Evolutionary conservation across 2,797 vertebrate species (phyloP).

Genomic region (Sciurus vulgaris): DNA sequence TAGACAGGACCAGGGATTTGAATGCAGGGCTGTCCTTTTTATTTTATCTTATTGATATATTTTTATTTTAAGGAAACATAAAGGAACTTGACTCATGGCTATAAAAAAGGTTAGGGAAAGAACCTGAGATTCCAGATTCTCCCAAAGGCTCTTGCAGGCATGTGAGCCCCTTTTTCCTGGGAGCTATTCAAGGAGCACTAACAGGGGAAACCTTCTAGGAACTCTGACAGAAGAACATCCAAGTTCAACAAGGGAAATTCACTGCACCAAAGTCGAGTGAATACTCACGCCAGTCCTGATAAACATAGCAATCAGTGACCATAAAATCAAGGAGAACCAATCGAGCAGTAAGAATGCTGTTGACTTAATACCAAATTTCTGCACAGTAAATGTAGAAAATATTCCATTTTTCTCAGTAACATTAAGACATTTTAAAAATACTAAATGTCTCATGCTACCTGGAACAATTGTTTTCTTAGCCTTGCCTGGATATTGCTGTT

Average conservation of each 20-base stretch:
- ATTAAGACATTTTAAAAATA: background rate
- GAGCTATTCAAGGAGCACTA: background rate
- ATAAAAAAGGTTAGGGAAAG: background rate
- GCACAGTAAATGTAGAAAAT: background rate
- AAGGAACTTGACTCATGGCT: background rate
- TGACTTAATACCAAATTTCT: background rate
- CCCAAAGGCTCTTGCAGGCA: background rate
- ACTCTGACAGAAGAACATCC: background rate
- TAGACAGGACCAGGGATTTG: background rate
- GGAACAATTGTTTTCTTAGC: background rate
- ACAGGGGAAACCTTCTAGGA: background rate
- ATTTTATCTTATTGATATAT: background rate
- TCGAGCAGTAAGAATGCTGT: background rate
- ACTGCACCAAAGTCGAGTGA: background rate
- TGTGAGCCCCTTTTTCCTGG: background rate
- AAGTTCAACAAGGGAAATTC: background rate
- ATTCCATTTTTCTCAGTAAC: background rate
- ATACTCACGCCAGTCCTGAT: background rate
- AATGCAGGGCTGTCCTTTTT: background rate
- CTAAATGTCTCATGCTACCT: background rate
- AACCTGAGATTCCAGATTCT: background rate
- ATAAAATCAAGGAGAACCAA: background rate
- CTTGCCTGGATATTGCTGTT: background rate
- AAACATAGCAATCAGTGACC: background rate
- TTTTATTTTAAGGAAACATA: background rate